A percentile compares a stretch with the other conserved stretches of the same genome.
Conservation (phyloP, 2,888 invertebrate species). For the Torymus tubicola region DNA sequence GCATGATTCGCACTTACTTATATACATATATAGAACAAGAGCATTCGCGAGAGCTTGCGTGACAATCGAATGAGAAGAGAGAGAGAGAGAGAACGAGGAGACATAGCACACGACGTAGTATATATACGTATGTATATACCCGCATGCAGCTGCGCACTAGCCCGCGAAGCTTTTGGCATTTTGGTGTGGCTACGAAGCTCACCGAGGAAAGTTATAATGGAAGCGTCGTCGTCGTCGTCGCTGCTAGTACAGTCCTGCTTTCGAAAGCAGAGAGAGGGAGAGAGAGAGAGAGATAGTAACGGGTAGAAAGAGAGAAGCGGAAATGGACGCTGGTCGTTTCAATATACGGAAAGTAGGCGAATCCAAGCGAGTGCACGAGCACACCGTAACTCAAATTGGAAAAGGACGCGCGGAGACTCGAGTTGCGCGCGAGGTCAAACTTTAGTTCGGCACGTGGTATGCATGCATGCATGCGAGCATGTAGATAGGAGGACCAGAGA, state of each 20-base stretch:
- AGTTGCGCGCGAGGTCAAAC: conserved; percentile 7
- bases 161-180: conserved; percentile 32
- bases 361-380: conserved; percentile 12
- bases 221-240: conserved; percentile 23
- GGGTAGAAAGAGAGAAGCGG: neutral
- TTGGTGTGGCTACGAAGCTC: conserved; percentile 16
- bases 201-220: conserved; percentile 61
- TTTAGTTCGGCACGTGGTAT: conserved; percentile 1
- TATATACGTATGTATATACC: no score
- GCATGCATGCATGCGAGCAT: neutral
- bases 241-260: conserved; percentile 26
- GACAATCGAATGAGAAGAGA: conserved; percentile 30
- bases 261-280: conserved; percentile 2
- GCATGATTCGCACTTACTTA: neutral
- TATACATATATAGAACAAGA: no score
- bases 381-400: conserved; percentile 49
- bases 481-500: neutral
- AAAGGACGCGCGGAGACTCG: conserved; percentile 13
- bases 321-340: conserved; percentile 55
- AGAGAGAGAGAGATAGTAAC: conserved; percentile 19
- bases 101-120: neutral
- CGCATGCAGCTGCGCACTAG: neutral
- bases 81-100: neutral
- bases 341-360: conserved; percentile 47
- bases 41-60: neutral